These are phyloP conservation scores for Epinotia nisella DNA, from an alignment of 2,888 invertebrate species.

Conservation along the genomic window DNA sequence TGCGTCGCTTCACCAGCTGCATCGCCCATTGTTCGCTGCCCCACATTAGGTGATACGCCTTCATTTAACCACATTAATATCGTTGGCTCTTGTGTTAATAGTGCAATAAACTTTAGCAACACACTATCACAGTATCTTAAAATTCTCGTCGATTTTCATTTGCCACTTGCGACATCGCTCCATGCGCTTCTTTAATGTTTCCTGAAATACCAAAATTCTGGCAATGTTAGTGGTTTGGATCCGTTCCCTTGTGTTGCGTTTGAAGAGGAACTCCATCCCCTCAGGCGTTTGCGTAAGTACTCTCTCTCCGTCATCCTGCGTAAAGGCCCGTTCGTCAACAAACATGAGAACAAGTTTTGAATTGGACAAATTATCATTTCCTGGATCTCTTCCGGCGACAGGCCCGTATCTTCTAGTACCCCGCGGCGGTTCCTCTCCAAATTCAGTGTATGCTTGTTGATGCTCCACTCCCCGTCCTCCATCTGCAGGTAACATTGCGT, in stretches of 20 bases:
- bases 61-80: no score
- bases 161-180: no score
- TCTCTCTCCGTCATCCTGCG: constrained; percentile 9
- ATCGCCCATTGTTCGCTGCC: no score
- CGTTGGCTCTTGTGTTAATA: no score
- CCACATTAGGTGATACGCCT: no score
- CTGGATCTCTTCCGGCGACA: background rate
- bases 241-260: background rate
- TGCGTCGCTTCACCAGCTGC: no score
- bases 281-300: no score
- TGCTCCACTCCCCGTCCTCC: no score
- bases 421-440: constrained; percentile 9
- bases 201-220: constrained; percentile 7
- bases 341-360: constrained; percentile 5
- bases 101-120: no score
- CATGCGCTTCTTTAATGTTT: background rate
- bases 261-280: background rate
- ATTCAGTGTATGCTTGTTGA: background rate
- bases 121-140: no score
- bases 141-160: no score
- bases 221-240: background rate
- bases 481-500: no score
- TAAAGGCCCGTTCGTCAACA: constrained; percentile 8
- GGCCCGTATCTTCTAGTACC: background rate
- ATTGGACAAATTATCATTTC: constrained; percentile 9